phyloP scores from a whole-genome alignment of 2,888 invertebrate species.

The Sicus ferrugineus region DNA sequence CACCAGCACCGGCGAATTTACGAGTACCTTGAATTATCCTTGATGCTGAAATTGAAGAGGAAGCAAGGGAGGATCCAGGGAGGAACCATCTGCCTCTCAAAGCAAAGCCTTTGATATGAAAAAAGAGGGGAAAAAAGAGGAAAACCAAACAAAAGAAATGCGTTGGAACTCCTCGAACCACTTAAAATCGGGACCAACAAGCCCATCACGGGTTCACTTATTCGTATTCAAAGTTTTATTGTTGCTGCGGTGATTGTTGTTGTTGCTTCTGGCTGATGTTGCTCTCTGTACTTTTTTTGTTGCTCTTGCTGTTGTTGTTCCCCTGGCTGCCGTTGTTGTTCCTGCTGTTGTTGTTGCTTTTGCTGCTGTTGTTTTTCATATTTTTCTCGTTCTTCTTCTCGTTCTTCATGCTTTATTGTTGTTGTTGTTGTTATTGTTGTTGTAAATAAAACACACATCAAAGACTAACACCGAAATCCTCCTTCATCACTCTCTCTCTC shows the following conservation, averaged over 20 bases:
- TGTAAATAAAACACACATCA: not conserved
- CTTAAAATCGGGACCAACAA: not conserved
- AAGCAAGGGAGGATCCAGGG: not conserved
- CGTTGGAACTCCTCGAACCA: conserved; percentile 11
- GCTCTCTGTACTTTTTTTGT: too few species aligned
- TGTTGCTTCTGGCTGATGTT: too few species aligned
- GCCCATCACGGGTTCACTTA: too few species aligned
- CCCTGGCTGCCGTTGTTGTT: not conserved
- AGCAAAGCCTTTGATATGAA: too few species aligned
- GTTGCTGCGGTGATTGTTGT: too few species aligned
- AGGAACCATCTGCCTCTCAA: too few species aligned
- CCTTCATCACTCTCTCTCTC: not conserved
- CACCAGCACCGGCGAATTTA: not conserved
- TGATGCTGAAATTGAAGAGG: too few species aligned
- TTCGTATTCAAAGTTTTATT: too few species aligned
- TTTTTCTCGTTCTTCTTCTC: not conserved
- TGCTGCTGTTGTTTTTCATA: not conserved
- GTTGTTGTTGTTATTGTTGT: conserved; percentile 3
- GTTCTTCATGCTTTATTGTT: not conserved
- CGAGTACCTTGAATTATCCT: too few species aligned
- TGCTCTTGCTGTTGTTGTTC: not conserved
- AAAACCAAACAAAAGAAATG: not conserved
- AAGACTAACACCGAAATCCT: conserved; percentile 3
- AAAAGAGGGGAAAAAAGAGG: not conserved
- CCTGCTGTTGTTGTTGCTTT: not conserved